Percentiles rank a stretch among this genome's conserved stretches.
These are phyloP conservation scores for Himalopsyche anomala DNA, from an alignment of 2,888 invertebrate species.

Conservation along the genomic window DNA sequence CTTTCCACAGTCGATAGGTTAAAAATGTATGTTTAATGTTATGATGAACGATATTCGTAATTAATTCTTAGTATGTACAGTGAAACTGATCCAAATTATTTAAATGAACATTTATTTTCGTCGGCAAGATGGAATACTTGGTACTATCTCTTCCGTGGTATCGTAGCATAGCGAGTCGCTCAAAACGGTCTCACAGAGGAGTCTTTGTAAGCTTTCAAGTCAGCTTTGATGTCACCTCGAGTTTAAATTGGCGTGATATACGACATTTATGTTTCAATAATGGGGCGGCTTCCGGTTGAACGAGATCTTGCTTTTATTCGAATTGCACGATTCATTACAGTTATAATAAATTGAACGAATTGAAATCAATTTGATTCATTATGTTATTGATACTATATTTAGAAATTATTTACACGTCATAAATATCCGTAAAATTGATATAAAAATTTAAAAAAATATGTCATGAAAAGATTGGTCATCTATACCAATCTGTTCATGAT, in stretches of 20 bases:
- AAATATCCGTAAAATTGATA: too few relatives aligned
- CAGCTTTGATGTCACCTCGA: constrained; percentile 54
- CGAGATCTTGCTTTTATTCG: not conserved
- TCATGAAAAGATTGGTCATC: too few relatives aligned
- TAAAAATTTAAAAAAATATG: too few relatives aligned
- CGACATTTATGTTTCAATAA: constrained; percentile 42
- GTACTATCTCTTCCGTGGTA: constrained; percentile 34
- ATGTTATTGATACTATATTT: too few relatives aligned
- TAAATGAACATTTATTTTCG: not conserved
- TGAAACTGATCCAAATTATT: not conserved
- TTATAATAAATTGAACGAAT: not conserved
- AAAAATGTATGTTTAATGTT: too few relatives aligned
- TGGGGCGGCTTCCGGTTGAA: constrained; percentile 2
- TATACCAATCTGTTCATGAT: too few relatives aligned
- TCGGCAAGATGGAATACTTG: not conserved
- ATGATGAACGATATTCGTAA: too few relatives aligned
- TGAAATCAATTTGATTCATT: too few relatives aligned
- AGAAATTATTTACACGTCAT: too few relatives aligned
- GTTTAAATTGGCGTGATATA: constrained; percentile 58
- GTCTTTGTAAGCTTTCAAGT: constrained; percentile 46
- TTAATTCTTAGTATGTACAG: too few relatives aligned
- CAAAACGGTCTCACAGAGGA: constrained; percentile 45
- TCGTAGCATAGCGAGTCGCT: constrained; percentile 2
- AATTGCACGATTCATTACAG: not conserved
- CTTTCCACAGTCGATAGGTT: too few relatives aligned